Conservation (phyloP, 1,140 invertebrate species). For the Teleogryllus occipitalis region DNA sequence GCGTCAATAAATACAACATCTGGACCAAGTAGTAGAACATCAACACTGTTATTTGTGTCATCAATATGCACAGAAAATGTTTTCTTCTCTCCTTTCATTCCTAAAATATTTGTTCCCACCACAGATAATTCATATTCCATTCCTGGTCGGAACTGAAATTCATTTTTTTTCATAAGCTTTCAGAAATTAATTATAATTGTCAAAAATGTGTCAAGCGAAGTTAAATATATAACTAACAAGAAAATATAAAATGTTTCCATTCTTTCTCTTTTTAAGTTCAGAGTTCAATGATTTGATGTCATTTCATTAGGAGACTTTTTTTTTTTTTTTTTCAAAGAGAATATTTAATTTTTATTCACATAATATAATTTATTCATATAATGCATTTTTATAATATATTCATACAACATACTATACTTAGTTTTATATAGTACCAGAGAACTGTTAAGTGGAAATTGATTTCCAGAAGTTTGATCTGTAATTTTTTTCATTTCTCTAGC, state of each 20-base stretch:
- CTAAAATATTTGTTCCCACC: conserved; percentile 11
- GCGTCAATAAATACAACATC: not conserved
- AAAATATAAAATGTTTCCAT: too few relatives aligned
- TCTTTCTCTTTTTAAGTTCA: too few relatives aligned
- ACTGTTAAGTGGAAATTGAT: not conserved
- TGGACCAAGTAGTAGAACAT: conserved; percentile 8
- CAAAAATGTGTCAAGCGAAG: too few relatives aligned
- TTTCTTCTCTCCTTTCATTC: conserved; percentile 6
- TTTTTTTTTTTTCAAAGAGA: too few relatives aligned
- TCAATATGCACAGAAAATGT: conserved; percentile 9
- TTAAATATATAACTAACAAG: too few relatives aligned
- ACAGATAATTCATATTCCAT: conserved; percentile 17
- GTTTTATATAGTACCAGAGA: not conserved
- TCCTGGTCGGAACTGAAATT: not conserved
- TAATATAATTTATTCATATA: too few relatives aligned
- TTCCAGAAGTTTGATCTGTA: not conserved
- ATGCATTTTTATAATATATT: too few relatives aligned
- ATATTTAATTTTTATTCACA: too few relatives aligned
- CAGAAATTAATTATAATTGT: too few relatives aligned
- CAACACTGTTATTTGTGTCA: not conserved
- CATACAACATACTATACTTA: not conserved
- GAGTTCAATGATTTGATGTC: too few relatives aligned
- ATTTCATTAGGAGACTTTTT: too few relatives aligned
- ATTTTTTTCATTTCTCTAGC: not conserved
- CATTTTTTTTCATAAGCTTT: not conserved